Percentiles rank a stretch among this genome's conserved stretches.
Evolutionary conservation across 2,797 vertebrate genomes (phyloP).

Genomic region (Tragopan temminckii): DNA sequence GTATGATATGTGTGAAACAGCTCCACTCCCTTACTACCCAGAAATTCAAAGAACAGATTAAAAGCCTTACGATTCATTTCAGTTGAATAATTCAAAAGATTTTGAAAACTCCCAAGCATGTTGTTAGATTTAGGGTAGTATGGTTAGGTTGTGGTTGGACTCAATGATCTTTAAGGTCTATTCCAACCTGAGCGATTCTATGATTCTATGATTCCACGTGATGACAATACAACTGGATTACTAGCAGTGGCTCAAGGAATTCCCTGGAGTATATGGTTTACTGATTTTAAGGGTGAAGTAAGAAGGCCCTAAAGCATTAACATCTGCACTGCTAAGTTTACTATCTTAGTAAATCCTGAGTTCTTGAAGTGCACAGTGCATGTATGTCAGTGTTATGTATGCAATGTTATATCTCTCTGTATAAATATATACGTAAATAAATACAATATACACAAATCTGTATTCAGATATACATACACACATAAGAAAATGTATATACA

Average conservation of each 20-base stretch:
- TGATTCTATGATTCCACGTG: background rate
- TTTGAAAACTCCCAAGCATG: background rate
- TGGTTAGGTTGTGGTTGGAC: too few species aligned
- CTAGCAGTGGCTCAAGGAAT: background rate
- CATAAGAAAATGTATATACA: background rate
- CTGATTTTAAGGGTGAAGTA: background rate
- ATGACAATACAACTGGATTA: background rate
- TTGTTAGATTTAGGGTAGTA: too few species aligned
- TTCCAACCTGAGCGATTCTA: too few species aligned
- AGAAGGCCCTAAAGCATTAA: background rate
- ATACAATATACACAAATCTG: background rate
- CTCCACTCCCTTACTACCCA: background rate
- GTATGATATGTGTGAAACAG: background rate
- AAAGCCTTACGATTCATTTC: background rate
- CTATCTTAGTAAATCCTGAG: background rate
- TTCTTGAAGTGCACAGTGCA: background rate
- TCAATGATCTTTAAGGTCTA: too few species aligned
- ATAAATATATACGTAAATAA: background rate
- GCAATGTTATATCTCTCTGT: background rate
- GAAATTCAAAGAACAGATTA: background rate
- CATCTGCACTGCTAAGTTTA: background rate
- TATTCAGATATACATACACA: background rate
- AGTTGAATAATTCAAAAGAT: background rate
- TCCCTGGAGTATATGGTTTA: background rate
- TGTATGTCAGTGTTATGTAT: rapidly evolving